Conservation (phyloP, 2,797 vertebrate species). For the Octomys mimax region DNA sequence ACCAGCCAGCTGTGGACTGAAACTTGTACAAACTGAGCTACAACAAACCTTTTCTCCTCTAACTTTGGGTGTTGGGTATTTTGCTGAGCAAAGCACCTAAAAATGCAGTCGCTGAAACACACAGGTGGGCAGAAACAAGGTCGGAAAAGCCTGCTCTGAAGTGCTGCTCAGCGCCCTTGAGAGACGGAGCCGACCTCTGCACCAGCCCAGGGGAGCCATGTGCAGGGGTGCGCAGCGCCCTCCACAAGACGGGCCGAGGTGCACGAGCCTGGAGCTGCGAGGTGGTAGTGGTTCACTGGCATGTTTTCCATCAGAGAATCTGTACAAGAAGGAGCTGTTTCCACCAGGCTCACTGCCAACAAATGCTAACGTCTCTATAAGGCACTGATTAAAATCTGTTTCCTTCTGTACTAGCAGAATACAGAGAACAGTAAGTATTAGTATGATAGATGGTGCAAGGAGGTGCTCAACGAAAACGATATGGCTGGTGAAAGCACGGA, state of each 20-base stretch:
- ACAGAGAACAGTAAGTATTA: neutral
- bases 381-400: neutral
- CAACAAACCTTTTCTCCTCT: neutral
- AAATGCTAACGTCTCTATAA: neutral
- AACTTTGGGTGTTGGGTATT: neutral
- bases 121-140: neutral
- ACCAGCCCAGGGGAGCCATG: neutral
- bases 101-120: neutral
- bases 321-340: neutral
- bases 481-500: neutral
- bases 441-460: neutral
- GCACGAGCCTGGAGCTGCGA: neutral
- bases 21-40: neutral
- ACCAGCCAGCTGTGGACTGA: neutral
- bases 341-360: neutral
- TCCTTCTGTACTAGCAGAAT: neutral
- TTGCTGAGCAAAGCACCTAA: neutral
- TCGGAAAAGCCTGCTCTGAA: neutral
- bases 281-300: too few relatives aligned
- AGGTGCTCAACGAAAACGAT: neutral
- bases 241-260: neutral
- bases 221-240: neutral
- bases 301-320: neutral
- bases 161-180: neutral
- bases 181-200: too few relatives aligned